Percentiles rank a stretch among this genome's conserved stretches.
Conservation (phyloP, 92 coral and sea anemone species). For the Pocillopora meandrina region DNA sequence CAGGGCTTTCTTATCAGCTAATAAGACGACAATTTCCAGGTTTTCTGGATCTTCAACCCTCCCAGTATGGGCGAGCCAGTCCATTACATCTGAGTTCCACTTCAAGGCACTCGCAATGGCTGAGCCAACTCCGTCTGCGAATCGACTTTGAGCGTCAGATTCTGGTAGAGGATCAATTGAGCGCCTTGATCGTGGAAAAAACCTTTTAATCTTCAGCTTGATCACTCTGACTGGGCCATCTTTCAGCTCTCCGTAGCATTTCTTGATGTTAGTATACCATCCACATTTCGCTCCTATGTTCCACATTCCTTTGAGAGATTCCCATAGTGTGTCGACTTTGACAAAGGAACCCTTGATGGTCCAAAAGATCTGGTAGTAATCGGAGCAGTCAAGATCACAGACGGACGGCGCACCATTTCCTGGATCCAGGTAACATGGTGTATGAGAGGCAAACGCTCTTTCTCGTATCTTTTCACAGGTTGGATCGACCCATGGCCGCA, state of each 20-base stretch:
- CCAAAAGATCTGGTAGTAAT: slow-evolving; percentile 57
- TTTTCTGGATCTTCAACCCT: background rate
- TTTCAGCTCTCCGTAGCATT: background rate
- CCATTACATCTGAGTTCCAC: slow-evolving; percentile 56
- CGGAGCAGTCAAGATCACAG: slow-evolving; percentile 52
- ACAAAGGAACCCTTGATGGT: slow-evolving; percentile 52
- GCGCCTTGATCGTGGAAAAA: slow-evolving; percentile 5
- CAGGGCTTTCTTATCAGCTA: slow-evolving; percentile 56
- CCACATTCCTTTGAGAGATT: slow-evolving; percentile 66
- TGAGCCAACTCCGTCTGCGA: slow-evolving; percentile 50
- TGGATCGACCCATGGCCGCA: slow-evolving; percentile 49
- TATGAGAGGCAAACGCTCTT: slow-evolving; percentile 52
- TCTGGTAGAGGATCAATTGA: slow-evolving; percentile 40
- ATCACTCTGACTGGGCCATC: slow-evolving; percentile 12
- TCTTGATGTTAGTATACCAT: background rate
- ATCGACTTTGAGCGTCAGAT: slow-evolving; percentile 49
- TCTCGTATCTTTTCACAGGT: slow-evolving; percentile 50
- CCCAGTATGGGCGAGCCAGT: slow-evolving; percentile 50
- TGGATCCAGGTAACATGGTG: slow-evolving; percentile 60
- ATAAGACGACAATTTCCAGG: slow-evolving; percentile 26
- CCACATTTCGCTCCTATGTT: slow-evolving; percentile 44
- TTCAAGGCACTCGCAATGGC: slow-evolving; percentile 39
- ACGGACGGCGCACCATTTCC: slow-evolving; percentile 24
- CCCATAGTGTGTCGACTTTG: slow-evolving; percentile 42
- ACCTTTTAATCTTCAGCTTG: slow-evolving; percentile 19